Evolutionary conservation across 2,113 vertebrate species (phyloP), one percentile per base, ranked within the genome.

Genomic region (Eclectus roratus): DNA sequence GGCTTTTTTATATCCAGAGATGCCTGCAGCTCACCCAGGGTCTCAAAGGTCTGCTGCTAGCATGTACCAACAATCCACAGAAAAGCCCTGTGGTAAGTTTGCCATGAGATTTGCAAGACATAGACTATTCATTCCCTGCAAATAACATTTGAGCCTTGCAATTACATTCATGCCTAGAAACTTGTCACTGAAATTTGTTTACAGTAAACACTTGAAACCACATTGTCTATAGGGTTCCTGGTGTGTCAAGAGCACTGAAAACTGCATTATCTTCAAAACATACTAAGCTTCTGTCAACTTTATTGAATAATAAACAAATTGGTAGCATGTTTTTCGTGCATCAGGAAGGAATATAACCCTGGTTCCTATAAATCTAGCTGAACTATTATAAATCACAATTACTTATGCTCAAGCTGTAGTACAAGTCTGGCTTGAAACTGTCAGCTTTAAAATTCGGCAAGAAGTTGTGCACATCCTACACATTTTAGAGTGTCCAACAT

Each of bases 251-350:
- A 44, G 23, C 23, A 25, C 52, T 71, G 79, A 79, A 88, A 79
- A 50, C 13, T 0, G 0, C 2, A 35, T 0, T 21, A 80, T 58
- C 12, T 76, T 52, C 56, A 35, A 80, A 39, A 8, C 19, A 6
- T 44, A 55, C 47, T 49, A 55, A 55, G 27, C 72, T 68, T 56
- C 6, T 87, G 39, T 46, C 47, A 37, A 5, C 37, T 74, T 69
- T 64, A 69, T 58, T 52, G 37, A 74, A 79, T 46, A 79, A 56
- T 35, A 83, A 82, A 61, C 18, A 73, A 64, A 56, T 20, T 20
- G 18, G 13, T 49, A 64, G 11, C 18, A 10, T 84, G 52, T 73
- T 73, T 86, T 69, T 92, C 28, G 31, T 41, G 6, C 60, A 23
- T n/a, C 2, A 1, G 31, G 31, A 49, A 66, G 56, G 77, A 74